Percentiles rank a stretch among this genome's conserved stretches.
phyloP scores from a whole-genome alignment of 2,888 invertebrate genomes.

The Eurytoma adleriae region DNA sequence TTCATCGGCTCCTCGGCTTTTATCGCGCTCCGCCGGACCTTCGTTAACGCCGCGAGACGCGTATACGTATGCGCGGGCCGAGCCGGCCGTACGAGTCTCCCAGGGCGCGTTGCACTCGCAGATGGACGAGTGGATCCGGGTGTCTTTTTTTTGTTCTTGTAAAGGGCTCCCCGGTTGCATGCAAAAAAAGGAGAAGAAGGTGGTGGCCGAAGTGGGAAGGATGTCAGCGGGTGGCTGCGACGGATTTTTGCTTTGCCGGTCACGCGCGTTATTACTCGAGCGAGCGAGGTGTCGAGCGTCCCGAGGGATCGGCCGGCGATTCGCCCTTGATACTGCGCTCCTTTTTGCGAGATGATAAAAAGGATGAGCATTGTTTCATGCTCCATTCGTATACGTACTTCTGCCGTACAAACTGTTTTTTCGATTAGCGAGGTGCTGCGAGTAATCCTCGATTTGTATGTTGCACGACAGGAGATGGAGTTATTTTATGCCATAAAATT shows the following conservation, averaged over 20 bases:
- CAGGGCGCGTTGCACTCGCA: constrained; percentile 14
- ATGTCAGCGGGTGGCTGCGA: too few species aligned
- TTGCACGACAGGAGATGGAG: too few species aligned
- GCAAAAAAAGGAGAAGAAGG: constrained; percentile 15
- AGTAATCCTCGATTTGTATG: too few species aligned
- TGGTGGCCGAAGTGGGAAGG: too few species aligned
- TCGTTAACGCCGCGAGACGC: background rate
- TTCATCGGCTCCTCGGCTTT: constrained; percentile 20
- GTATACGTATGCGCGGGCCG: background rate
- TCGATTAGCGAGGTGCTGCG: too few species aligned
- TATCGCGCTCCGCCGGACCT: background rate
- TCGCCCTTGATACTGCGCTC: too few species aligned
- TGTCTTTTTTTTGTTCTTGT: background rate
- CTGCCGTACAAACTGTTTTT: too few species aligned
- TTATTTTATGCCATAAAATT: too few species aligned
- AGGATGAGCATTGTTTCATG: too few species aligned
- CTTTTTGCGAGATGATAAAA: too few species aligned
- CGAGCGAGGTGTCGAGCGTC: background rate
- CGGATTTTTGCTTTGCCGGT: constrained; percentile 18
- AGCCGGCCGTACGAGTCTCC: constrained; percentile 5
- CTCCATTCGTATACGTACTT: too few species aligned
- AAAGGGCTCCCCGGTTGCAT: constrained; percentile 17
- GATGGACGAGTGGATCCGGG: background rate
- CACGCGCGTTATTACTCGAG: constrained; percentile 36
- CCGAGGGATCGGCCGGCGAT: background rate